Percentiles rank a stretch among this genome's conserved stretches.
These are phyloP conservation scores for Hypsopygia costalis DNA, from an alignment of 2,888 invertebrate genomes.

Conservation along the genomic window DNA sequence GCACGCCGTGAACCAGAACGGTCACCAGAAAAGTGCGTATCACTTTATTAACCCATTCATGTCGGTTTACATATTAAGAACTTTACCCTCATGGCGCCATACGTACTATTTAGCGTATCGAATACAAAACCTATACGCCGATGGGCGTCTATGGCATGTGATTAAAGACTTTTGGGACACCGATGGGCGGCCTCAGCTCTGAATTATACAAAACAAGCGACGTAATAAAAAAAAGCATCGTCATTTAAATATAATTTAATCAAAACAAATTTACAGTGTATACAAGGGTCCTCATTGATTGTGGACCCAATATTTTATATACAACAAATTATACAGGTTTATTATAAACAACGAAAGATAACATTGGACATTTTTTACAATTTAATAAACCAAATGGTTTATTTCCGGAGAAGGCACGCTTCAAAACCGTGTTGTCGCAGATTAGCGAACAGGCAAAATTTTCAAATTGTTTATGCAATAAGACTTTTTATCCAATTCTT, in stretches of 20 bases:
- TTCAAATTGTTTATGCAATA: neutral
- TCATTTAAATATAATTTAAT: conserved; percentile 52
- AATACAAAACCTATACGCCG: no score
- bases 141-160: no score
- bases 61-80: no score
- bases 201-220: no score
- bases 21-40: no score
- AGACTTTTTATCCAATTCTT: neutral
- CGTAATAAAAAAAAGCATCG: conserved; percentile 23
- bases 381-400: neutral
- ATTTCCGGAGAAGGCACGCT: conserved; percentile 56
- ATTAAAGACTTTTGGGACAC: no score
- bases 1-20: no score
- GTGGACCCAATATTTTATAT: conserved; percentile 19
- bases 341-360: conserved; percentile 22
- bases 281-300: conserved; percentile 31
- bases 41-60: no score
- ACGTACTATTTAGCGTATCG: no score
- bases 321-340: conserved; percentile 34
- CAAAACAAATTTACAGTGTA: conserved; percentile 67
- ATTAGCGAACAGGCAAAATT: conserved; percentile 4
- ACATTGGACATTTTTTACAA: neutral
- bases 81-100: no score
- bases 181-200: no score
- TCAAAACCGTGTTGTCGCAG: conserved; percentile 13